Evolutionary conservation across 2,113 vertebrate genomes (phyloP), one percentile per base, ranked within the genome.

Genomic region (Hippocampus abdominalis): DNA sequence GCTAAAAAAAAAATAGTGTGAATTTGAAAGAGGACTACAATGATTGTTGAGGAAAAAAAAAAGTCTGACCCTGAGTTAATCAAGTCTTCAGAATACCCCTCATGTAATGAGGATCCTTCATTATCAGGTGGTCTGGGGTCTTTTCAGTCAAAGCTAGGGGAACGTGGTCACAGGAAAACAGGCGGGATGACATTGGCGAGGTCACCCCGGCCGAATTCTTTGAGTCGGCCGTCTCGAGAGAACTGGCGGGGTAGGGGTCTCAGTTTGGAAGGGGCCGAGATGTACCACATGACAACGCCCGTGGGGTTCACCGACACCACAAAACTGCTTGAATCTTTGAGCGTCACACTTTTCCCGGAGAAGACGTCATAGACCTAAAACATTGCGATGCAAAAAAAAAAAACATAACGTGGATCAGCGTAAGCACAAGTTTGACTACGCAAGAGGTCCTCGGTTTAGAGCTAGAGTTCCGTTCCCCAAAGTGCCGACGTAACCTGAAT

Each of bases 241-340:
- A 80, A 75, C 1, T 67, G 77, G 13, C n/a, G 40, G 1, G 12
- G 8, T 23, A 27, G 69, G 25, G 42, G 8, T 69, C 54, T 72
- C 1, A 46, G n/a, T 12, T 53, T 60, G 29, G 1, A 21, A 1
- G 95, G 94, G 1, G 87, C 77, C 6, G 77, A 84, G 68, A 98
- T 71, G 16, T 95, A 94, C 95, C 95, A 98, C 96, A 98, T 95
- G 77, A 96, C 96, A 68, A 97, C 96, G 1, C 96, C 96, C 0
- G 93, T 92, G 16, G 96, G 96, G 83, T 98, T 95, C 77, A 98
- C 85, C 0, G 89, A 69, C 12, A 98, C 93, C 0, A 94, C 93
- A 68, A 98, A 96, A 66, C 74, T 87, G 56, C 90, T 89, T 51
- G 81, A 81, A 2, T 89, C 79, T 46, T 82, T 94, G 68, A 97